These are phyloP conservation scores for Helicoverpa zea DNA, from an alignment of 1,140 invertebrate genomes.

Conservation along the genomic window DNA sequence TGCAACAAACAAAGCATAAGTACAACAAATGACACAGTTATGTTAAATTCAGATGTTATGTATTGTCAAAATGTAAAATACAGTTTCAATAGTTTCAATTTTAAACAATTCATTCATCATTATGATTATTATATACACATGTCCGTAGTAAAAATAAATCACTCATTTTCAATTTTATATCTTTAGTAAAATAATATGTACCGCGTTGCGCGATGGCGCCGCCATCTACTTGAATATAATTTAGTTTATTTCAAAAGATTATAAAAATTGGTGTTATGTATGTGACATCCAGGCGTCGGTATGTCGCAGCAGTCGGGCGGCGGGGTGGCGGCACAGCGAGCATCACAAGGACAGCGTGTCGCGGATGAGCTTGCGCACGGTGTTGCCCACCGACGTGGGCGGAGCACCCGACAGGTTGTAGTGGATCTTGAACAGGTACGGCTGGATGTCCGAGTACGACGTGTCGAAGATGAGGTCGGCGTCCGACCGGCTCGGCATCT, in stretches of 20 bases:
- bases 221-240: constrained; percentile 9
- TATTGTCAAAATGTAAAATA: constrained; percentile 52
- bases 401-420: constrained; percentile 92
- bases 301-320: constrained; percentile 16
- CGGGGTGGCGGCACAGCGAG: constrained; percentile 42
- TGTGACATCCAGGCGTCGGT: neutral
- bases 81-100: constrained; percentile 43
- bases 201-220: neutral
- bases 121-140: constrained; percentile 67
- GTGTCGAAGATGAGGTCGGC: constrained; percentile 98
- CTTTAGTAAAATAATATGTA: constrained; percentile 48
- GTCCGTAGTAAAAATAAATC: constrained; percentile 59
- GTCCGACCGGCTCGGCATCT: constrained; percentile 97
- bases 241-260: constrained; percentile 15
- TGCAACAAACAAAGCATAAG: constrained; percentile 58
- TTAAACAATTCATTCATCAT: constrained; percentile 54
- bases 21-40: constrained; percentile 58
- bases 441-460: constrained; percentile 96
- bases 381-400: constrained; percentile 92
- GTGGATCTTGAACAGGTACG: constrained; percentile 97
- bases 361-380: constrained; percentile 96
- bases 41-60: constrained; percentile 45
- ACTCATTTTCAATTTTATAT: constrained; percentile 57
- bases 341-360: constrained; percentile 93
- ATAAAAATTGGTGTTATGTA: constrained; percentile 19